Percentiles rank a stretch among this genome's conserved stretches.
Evolutionary conservation across 1,140 invertebrate species (phyloP).

Genomic region (Lepidurus packardi): DNA sequence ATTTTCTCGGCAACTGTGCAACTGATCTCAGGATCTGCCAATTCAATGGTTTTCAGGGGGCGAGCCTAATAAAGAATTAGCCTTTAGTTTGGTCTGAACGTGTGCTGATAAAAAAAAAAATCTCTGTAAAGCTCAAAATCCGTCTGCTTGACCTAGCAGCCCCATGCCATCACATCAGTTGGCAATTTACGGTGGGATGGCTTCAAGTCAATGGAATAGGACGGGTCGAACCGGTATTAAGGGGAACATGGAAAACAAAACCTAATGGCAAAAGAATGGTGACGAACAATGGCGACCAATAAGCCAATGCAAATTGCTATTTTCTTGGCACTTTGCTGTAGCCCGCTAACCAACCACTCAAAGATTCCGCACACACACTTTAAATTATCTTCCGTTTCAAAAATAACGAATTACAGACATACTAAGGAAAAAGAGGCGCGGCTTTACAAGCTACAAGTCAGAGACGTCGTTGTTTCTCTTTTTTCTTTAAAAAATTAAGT

Average conservation of each 20-base stretch:
- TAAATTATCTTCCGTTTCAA: neutral
- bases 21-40: conserved; percentile 68
- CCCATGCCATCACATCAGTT: conserved; percentile 13
- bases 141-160: conserved; percentile 9
- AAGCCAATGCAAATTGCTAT: neutral
- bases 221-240: conserved; percentile 13
- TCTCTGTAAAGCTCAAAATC: neutral
- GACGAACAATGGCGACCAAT: conserved; percentile 14
- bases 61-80: conserved; percentile 58
- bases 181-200: conserved; percentile 11
- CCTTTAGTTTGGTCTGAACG: neutral
- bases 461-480: neutral
- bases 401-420: neutral
- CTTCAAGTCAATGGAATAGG: neutral
- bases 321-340: neutral
- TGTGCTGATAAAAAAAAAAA: too few species aligned
- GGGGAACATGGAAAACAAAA: conserved; percentile 21
- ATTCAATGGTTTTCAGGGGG: conserved; percentile 67
- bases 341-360: neutral
- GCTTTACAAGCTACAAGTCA: neutral
- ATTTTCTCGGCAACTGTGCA: conserved; percentile 82
- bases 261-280: conserved; percentile 21
- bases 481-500: neutral
- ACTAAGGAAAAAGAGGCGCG: neutral
- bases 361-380: neutral